phyloP scores from a whole-genome alignment of 2,113 vertebrate genomes.

The Cricetomys ansorgei region DNA sequence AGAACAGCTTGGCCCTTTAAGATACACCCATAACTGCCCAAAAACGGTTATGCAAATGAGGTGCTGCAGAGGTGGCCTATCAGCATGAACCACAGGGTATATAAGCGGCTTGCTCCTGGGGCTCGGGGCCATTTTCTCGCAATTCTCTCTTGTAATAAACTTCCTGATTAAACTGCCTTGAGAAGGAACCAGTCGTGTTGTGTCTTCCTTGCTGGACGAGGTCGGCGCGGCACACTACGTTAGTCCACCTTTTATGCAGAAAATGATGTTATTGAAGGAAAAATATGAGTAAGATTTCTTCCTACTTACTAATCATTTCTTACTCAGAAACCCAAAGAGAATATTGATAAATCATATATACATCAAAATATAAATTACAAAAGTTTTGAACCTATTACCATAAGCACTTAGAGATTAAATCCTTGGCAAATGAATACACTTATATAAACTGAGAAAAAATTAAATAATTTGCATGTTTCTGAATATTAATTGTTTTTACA shows the following conservation, averaged over 20 bases:
- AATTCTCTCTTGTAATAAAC: no score
- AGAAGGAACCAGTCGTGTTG: no score
- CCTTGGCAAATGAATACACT: neutral
- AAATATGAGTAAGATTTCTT: neutral
- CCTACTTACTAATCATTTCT: neutral
- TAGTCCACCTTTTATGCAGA: neutral
- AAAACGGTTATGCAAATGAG: no score
- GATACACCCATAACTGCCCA: no score
- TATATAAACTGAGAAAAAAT: neutral
- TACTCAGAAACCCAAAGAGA: neutral
- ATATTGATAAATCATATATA: neutral
- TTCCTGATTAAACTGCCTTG: no score
- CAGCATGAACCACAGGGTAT: no score
- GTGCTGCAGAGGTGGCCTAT: no score
- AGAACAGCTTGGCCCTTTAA: no score
- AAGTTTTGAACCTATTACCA: neutral
- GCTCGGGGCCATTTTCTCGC: no score
- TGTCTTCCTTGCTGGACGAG: no score
- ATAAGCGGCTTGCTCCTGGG: no score
- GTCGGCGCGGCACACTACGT: no score
- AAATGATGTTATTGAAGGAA: neutral
- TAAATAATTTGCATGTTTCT: neutral
- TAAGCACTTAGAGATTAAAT: neutral
- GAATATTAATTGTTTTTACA: neutral
- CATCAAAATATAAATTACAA: neutral